Conservation (phyloP, 1,140 invertebrate species). For the Aphis craccivora region DNA sequence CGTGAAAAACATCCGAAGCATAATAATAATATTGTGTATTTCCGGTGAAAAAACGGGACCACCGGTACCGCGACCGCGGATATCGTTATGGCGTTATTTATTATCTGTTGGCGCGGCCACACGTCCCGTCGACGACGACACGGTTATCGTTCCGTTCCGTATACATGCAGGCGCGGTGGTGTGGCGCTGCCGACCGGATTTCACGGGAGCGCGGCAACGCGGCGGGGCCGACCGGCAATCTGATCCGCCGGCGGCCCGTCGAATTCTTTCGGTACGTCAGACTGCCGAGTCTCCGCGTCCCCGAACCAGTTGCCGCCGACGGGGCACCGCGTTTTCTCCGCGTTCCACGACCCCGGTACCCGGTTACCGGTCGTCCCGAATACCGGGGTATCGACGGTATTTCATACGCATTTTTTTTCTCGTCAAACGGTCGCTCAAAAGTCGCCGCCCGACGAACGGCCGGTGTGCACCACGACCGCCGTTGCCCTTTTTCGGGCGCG, state of each 20-base stretch:
- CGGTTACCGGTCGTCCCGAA: not conserved
- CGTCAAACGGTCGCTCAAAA: not conserved
- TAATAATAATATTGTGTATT: not conserved
- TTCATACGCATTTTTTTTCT: not conserved
- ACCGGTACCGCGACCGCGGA: not conserved
- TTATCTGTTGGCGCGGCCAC: not conserved
- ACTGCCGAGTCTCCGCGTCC: constrained; percentile 25
- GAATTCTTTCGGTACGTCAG: constrained; percentile 56
- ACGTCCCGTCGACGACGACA: not conserved
- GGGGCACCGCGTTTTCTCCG: not conserved
- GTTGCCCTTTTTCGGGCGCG: no score
- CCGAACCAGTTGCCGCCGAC: constrained; percentile 25
- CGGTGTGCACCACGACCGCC: no score
- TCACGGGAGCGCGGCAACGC: constrained; percentile 57
- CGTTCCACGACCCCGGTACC: not conserved
- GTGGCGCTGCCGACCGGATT: constrained; percentile 58
- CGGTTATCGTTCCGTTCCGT: constrained; percentile 18
- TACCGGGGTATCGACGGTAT: no score
- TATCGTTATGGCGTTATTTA: constrained; percentile 15
- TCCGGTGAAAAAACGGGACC: constrained; percentile 27
- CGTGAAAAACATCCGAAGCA: not conserved
- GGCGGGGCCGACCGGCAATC: constrained; percentile 55
- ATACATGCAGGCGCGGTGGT: not conserved
- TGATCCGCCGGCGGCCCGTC: constrained; percentile 44
- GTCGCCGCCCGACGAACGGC: no score